Percentiles rank a stretch among this genome's conserved stretches.
Evolutionary conservation across 1,140 invertebrate genomes (phyloP).

Genomic region (Orchesella cincta): DNA sequence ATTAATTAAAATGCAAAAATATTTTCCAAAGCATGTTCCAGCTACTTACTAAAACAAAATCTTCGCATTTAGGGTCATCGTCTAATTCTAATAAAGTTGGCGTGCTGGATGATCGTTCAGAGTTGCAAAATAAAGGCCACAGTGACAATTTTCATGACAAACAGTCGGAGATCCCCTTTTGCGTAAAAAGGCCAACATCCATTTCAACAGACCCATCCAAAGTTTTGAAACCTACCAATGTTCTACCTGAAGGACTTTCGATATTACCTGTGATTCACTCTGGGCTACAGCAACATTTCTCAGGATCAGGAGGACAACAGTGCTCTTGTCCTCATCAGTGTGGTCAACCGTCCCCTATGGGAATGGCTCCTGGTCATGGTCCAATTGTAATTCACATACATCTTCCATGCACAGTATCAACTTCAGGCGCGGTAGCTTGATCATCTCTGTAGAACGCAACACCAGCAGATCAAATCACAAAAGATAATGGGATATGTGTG

Average conservation of each 20-base stretch:
- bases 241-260: background rate
- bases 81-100: too few species aligned
- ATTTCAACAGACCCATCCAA: background rate
- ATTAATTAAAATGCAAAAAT: too few species aligned
- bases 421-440: background rate
- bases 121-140: too few species aligned
- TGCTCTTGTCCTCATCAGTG: background rate
- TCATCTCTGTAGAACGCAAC: too few species aligned
- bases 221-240: background rate
- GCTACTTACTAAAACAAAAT: too few species aligned
- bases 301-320: background rate
- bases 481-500: too few species aligned
- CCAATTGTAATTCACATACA: conserved; percentile 7
- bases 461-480: too few species aligned
- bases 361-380: background rate
- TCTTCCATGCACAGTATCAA: background rate
- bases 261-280: background rate
- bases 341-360: background rate
- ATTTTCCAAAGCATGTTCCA: too few species aligned
- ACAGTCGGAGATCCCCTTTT: too few species aligned
- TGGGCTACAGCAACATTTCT: background rate
- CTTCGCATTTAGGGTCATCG: too few species aligned
- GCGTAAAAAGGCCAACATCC: background rate
- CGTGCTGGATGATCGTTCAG: too few species aligned
- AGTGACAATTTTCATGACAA: too few species aligned